Conservation (phyloP, 2,113 vertebrate species). For the Nycticryphes semicollaris region DNA sequence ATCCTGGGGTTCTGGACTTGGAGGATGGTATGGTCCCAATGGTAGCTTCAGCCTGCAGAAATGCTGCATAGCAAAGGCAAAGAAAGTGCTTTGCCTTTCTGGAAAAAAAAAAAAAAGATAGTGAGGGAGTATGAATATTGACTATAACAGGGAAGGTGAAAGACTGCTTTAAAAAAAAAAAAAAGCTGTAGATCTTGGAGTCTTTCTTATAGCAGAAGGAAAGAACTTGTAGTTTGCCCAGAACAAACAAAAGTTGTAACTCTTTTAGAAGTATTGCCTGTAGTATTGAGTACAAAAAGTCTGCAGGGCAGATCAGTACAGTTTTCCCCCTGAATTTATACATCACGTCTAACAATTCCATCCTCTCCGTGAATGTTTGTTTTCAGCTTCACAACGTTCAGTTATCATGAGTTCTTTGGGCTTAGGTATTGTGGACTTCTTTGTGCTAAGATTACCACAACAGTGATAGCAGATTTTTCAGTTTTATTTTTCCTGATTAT, state of each 20-base stretch:
- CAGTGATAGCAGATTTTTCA: not conserved
- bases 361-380: not conserved
- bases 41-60: not conserved
- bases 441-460: not conserved
- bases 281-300: not conserved
- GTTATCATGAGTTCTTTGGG: not conserved
- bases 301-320: not conserved
- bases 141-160: not conserved
- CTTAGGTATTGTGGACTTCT: not conserved
- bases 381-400: not conserved
- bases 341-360: not conserved
- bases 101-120: not conserved
- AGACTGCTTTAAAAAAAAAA: not conserved
- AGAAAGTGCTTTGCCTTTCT: not conserved
- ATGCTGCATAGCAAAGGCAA: not conserved
- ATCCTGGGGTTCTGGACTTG: not conserved
- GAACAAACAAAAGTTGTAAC: not conserved
- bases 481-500: not conserved
- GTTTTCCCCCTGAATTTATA: not conserved
- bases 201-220: not conserved
- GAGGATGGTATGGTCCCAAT: not conserved
- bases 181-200: not conserved
- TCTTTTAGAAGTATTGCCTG: rapidly evolving
- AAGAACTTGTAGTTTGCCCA: not conserved
- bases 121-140: not conserved